Evolutionary conservation across 2,888 invertebrate species (phyloP).

Genomic region (Ligdia adustata): DNA sequence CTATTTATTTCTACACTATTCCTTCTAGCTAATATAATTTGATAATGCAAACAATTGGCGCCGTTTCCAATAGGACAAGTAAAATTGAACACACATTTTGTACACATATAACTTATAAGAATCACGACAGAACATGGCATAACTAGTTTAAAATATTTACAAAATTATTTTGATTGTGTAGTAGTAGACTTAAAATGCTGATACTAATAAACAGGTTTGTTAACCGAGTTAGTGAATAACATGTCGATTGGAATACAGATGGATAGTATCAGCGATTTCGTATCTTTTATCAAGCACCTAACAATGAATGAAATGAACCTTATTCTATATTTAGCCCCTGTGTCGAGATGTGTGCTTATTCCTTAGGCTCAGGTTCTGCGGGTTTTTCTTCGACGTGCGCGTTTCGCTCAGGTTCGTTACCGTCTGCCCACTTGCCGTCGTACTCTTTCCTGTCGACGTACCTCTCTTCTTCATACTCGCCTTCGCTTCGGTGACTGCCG

Average conservation of each 20-base stretch:
- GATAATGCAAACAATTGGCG: constrained; percentile 9
- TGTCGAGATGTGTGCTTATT: constrained; percentile 43
- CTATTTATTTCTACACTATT: constrained; percentile 23
- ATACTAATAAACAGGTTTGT: neutral
- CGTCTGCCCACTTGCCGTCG: constrained; percentile 87
- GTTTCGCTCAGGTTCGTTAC: constrained; percentile 74
- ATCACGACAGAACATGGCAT: neutral
- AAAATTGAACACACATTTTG: constrained; percentile 21
- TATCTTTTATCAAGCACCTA: constrained; percentile 7
- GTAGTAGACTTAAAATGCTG: neutral
- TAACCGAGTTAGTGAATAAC: neutral
- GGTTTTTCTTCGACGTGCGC: constrained; percentile 63
- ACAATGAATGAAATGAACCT: constrained; percentile 2
- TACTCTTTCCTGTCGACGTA: constrained; percentile 86
- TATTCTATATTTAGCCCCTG: constrained; percentile 7
- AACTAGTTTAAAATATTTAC: no score
- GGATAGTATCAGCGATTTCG: constrained; percentile 8
- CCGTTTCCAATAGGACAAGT: constrained; percentile 12
- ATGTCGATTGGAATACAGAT: neutral
- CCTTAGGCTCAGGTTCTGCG: constrained; percentile 67
- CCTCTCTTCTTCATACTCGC: constrained; percentile 80
- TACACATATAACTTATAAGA: constrained; percentile 14
- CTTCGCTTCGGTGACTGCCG: constrained; percentile 78
- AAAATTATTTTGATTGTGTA: constrained; percentile 9
- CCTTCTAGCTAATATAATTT: neutral